These are phyloP conservation scores for Drosophila suboccidentalis DNA, from an alignment of 2,888 invertebrate species.

Conservation along the genomic window DNA sequence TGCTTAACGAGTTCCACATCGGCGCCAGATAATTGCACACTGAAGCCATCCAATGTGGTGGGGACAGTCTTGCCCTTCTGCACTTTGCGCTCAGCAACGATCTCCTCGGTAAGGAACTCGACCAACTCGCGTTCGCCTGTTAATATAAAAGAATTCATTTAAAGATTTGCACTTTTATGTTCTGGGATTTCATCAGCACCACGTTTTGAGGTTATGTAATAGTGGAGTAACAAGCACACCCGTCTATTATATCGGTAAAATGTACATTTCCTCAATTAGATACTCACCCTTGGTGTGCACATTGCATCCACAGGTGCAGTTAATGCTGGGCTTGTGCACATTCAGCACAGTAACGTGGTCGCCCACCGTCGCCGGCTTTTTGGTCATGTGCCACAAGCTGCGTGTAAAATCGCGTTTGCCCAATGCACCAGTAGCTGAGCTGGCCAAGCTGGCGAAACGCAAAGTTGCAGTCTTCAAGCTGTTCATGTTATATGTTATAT, in stretches of 20 bases:
- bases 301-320: constrained; percentile 91
- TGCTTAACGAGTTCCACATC: constrained; percentile 94
- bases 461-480: constrained; percentile 89
- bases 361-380: constrained; percentile 80
- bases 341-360: constrained; percentile 84
- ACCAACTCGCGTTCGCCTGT: constrained; percentile 94
- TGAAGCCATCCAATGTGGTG: constrained; percentile 92
- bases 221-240: constrained; percentile 3
- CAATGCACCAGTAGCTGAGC: constrained; percentile 70
- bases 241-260: not conserved
- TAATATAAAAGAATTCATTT: constrained; percentile 28
- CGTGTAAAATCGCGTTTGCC: constrained; percentile 89
- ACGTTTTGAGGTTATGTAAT: constrained; percentile 82
- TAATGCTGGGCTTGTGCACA: constrained; percentile 87
- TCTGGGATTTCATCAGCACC: constrained; percentile 38
- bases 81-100: constrained; percentile 94
- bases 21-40: constrained; percentile 92
- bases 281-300: constrained; percentile 91
- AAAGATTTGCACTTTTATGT: constrained; percentile 8
- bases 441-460: constrained; percentile 85
- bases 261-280: not conserved
- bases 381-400: constrained; percentile 91
- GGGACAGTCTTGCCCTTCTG: constrained; percentile 92
- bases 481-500: constrained; percentile 88
- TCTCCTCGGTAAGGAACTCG: constrained; percentile 97